phyloP scores from a whole-genome alignment of 2,113 vertebrate genomes.

The Vulpes ferrilata region DNA sequence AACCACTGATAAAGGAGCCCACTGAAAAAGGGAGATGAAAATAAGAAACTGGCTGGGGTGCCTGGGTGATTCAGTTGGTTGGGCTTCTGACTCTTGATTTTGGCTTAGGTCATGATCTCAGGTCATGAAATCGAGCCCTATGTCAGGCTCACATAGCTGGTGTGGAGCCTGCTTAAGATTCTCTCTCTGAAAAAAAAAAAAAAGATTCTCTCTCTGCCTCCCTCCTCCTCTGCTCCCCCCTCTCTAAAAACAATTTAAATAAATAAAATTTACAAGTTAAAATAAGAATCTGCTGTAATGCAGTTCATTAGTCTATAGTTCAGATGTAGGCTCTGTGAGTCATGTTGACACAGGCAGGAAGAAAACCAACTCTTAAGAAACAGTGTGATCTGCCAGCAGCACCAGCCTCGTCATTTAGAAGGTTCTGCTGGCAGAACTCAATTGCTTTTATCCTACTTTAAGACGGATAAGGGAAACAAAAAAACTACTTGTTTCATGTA shows the following conservation, averaged over 20 bases:
- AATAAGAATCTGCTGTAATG: background rate
- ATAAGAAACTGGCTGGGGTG: background rate
- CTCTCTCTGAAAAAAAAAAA: background rate
- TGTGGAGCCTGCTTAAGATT: background rate
- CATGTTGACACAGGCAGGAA: background rate
- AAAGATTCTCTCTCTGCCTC: background rate
- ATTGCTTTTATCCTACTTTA: slow-evolving; percentile 9
- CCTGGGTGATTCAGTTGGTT: background rate
- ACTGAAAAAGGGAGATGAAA: background rate
- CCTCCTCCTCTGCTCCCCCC: background rate
- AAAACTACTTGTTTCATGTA: slow-evolving; percentile 3
- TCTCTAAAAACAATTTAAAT: background rate
- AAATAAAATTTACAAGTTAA: background rate
- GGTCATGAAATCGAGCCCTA: background rate
- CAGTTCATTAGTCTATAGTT: background rate
- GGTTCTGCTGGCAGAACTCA: background rate
- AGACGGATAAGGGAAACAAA: slow-evolving; percentile 27
- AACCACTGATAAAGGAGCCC: background rate
- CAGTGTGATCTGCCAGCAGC: background rate
- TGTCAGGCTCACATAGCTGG: background rate
- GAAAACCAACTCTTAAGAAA: background rate
- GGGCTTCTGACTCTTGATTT: background rate
- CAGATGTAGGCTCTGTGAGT: background rate
- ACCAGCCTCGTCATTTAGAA: background rate
- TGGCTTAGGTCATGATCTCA: background rate